Conservation (phyloP, 1,140 invertebrate species). For the Megalopta genalis region DNA sequence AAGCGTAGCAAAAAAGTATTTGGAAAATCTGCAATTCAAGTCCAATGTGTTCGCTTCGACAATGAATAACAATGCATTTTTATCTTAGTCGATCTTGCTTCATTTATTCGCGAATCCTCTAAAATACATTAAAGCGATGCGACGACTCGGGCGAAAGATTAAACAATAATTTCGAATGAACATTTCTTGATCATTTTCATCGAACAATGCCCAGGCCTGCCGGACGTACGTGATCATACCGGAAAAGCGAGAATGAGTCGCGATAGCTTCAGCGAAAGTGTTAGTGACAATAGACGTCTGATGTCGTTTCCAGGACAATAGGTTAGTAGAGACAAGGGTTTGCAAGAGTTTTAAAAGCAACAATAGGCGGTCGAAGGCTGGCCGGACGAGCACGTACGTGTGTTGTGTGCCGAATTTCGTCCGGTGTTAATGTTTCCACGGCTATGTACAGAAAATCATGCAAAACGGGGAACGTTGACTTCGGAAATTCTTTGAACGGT, state of each 20-base stretch:
- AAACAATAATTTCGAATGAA: too few relatives aligned
- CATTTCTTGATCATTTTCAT: too few relatives aligned
- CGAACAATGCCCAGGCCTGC: too few relatives aligned
- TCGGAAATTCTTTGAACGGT: too few relatives aligned
- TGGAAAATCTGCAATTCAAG: too few relatives aligned
- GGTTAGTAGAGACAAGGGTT: constrained; percentile 59
- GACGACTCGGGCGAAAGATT: too few relatives aligned
- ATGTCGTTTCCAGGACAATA: constrained; percentile 46
- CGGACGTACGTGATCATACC: not conserved
- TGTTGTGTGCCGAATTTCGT: constrained; percentile 36
- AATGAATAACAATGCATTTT: too few relatives aligned
- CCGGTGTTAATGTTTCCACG: constrained; percentile 43
- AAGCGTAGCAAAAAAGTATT: too few relatives aligned
- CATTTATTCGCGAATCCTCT: too few relatives aligned
- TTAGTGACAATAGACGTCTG: constrained; percentile 24
- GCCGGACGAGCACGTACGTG: constrained; percentile 41
- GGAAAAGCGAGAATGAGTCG: constrained; percentile 1
- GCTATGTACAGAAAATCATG: constrained; percentile 56
- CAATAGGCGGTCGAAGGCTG: constrained; percentile 51
- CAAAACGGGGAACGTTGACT: constrained; percentile 11
- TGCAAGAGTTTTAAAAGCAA: constrained; percentile 60
- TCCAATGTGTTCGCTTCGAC: too few relatives aligned
- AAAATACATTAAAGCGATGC: too few relatives aligned
- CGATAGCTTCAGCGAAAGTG: constrained; percentile 3
- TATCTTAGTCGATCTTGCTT: too few relatives aligned